Evolutionary conservation across 2,797 vertebrate species (phyloP), one percentile per base, ranked within the genome.

Genomic region (Spinus olivaceus): DNA sequence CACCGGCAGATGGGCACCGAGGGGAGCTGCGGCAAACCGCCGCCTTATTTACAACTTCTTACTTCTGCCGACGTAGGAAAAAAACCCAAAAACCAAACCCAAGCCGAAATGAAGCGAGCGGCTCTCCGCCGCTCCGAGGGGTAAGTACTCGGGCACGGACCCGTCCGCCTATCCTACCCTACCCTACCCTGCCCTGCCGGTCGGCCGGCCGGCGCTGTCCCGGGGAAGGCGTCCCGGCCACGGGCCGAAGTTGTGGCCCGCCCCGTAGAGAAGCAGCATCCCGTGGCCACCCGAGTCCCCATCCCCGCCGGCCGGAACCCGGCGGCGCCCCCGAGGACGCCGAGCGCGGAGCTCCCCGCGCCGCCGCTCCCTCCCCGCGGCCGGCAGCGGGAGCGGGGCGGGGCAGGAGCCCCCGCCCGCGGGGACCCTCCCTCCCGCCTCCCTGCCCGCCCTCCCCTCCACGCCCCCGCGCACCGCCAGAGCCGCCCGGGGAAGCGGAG

Each of bases 401-500:
- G 85, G 42, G 91, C 77, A 8, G 87, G 54, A 50, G 63, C 63
- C 51, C 39, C 88, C 73, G 67, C 11, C 86, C 50, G 60, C 84
- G 64, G 88, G 89, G 81, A 57, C 81, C 83, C 65, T 64, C 74
- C 47, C 72, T 46, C 42, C 69, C 33, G 27, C 66, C 64, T 61
- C 9, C 56, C 44, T n/a, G 18, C 82, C 64, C 78, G 8, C 63
- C 63, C 47, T 49, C 47, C 81, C 61, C 66, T 66, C n/a, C 56
- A 39, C 33, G 22, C 64, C 53, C 53, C 88, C 50, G 53, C 65
- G 12, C 73, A 54, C 88, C n/a, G 46, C 65, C 79, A 87, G 88
- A 84, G 89, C 76, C 64, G 77, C 85, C 60, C 56, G 81, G 92
- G 89, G 76, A 91, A 71, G 88, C 85, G 53, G 37, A 22, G 80